These are phyloP conservation scores for Onychostruthus taczanowskii DNA, from an alignment of 2,113 vertebrate genomes.

Conservation along the genomic window DNA sequence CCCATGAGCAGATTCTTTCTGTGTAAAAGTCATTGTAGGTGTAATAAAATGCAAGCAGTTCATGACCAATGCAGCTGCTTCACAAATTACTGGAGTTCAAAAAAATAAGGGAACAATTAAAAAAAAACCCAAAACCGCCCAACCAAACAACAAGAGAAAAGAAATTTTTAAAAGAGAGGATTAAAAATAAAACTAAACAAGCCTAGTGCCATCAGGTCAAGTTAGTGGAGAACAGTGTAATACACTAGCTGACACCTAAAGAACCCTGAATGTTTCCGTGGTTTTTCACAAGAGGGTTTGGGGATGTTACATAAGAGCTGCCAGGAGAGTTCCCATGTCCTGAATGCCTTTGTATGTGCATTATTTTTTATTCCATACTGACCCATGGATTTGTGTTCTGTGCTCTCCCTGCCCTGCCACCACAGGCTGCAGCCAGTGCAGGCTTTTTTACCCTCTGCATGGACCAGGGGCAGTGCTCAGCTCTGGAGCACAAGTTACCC, in stretches of 20 bases:
- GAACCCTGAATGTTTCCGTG: slow-evolving; percentile 3
- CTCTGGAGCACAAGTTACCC: background rate
- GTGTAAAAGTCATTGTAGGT: slow-evolving; percentile 64
- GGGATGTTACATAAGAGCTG: background rate
- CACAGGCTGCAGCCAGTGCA: rapidly evolving
- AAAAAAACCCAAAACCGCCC: background rate
- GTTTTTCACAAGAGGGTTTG: background rate
- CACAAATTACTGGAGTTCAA: slow-evolving; percentile 12
- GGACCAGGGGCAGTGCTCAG: background rate
- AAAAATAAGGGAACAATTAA: background rate
- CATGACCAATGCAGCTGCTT: slow-evolving; percentile 56
- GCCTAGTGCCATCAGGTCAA: slow-evolving; percentile 25
- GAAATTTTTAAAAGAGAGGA: background rate
- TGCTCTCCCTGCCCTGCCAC: background rate
- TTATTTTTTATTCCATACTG: background rate
- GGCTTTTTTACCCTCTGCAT: background rate
- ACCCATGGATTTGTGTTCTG: background rate
- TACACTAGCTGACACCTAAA: slow-evolving; percentile 4
- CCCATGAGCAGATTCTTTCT: slow-evolving; percentile 47
- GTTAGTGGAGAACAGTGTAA: slow-evolving; percentile 45
- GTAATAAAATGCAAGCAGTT: slow-evolving; percentile 66
- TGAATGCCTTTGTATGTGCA: background rate
- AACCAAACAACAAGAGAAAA: background rate
- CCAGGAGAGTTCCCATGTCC: slow-evolving; percentile 24
- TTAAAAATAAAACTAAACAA: background rate